Conservation (phyloP, 2,113 vertebrate species). For the Charina bottae region DNA sequence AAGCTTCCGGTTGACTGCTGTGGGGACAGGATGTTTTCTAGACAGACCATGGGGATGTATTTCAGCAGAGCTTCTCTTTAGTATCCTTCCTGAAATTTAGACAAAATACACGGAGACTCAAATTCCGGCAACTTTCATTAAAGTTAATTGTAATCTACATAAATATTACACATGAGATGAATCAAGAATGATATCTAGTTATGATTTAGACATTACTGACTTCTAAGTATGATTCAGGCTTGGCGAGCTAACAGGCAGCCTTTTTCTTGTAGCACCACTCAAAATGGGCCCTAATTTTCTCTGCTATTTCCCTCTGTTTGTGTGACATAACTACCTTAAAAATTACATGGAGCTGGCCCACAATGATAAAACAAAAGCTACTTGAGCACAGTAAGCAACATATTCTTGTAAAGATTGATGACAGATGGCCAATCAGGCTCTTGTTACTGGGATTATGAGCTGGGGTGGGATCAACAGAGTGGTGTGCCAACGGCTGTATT, state of each 20-base stretch:
- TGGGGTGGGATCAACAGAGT: conserved; percentile 56
- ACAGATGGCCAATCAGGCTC: conserved; percentile 68
- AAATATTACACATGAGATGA: background rate
- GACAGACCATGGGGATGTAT: background rate
- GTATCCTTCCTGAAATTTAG: conserved; percentile 12
- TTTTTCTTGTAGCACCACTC: background rate
- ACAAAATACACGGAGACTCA: background rate
- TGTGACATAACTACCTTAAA: conserved; percentile 50
- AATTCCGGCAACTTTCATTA: background rate
- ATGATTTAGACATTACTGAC: conserved; percentile 15
- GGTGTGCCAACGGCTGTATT: conserved; percentile 57
- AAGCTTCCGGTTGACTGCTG: background rate
- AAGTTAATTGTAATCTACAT: conserved; percentile 15
- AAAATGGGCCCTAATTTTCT: conserved; percentile 16
- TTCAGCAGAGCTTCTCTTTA: background rate
- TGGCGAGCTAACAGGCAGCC: background rate
- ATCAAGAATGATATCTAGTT: background rate
- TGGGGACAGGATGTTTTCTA: background rate
- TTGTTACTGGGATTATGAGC: conserved; percentile 59
- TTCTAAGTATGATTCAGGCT: background rate
- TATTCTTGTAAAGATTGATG: conserved; percentile 62
- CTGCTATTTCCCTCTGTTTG: conserved; percentile 26
- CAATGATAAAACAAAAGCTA: conserved; percentile 63
- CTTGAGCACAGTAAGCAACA: conserved; percentile 44
- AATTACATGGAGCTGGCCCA: conserved; percentile 48